Conservation (phyloP, 2,888 invertebrate genomes). For the Cataglyphis rosenhaueri region DNA sequence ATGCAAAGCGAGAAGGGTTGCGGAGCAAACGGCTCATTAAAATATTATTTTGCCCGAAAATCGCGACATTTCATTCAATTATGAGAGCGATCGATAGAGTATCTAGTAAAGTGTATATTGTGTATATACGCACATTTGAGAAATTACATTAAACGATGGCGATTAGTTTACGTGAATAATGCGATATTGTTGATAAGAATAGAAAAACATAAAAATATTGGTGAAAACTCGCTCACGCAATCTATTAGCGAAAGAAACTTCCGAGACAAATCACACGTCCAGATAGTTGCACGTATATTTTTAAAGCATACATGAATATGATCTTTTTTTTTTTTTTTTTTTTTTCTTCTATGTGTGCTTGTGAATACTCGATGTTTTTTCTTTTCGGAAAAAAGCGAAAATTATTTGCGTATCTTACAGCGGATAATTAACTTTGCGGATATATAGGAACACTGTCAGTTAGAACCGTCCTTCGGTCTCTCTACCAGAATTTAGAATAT, state of each 20-base stretch:
- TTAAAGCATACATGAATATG: not conserved
- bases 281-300: not conserved
- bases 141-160: not conserved
- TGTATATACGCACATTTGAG: not conserved
- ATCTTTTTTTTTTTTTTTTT: not conserved
- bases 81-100: not conserved
- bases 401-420: constrained; percentile 13
- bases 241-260: not conserved
- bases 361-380: not conserved
- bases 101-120: not conserved
- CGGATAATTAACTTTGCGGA: constrained; percentile 39
- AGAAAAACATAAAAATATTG: not conserved
- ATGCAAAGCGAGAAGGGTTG: constrained; percentile 34
- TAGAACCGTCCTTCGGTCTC: constrained; percentile 23
- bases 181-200: constrained; percentile 2
- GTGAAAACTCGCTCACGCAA: not conserved
- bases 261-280: not conserved
- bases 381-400: not conserved
- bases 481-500: constrained; percentile 23
- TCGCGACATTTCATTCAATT: constrained; percentile 28
- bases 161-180: constrained; percentile 8
- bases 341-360: not conserved
- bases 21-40: constrained; percentile 45
- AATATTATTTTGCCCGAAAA: constrained; percentile 48
- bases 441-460: constrained; percentile 24